Base-by-base conservation (phyloP, 2,113 vertebrate species). In the Odontophorus gujanensis region DNA sequence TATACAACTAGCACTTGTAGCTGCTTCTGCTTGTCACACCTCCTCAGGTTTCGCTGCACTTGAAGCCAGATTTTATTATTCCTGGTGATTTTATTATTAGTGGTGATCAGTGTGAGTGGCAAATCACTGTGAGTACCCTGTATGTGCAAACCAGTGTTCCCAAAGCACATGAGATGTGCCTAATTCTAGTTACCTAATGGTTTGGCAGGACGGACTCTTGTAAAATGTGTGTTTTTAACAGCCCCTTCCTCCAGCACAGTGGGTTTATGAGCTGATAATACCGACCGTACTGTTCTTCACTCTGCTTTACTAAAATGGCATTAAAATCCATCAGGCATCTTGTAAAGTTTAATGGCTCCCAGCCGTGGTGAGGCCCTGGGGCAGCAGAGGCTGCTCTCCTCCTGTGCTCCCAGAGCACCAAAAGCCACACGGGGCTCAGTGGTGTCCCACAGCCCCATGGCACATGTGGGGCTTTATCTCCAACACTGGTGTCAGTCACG, bases 21-120 rank as follows among this genome's bases (percentile, higher is more conserved):
- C 74, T 34, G 40, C 89, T 90, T 74, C 86, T 81, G 50, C 93
- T 83, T 84, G 69, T 82, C 88, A 73, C 63, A 65, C 76, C 80
- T 91, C 80, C 78, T 90, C 61, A 83, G 75, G 68, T 72, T 92
- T 61, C 7, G 13, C 79, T 78, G 5, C 30, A 83, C 79, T 74
- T 40, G 16, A 85, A 90, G 79, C 34, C 72, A 85, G 57, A 43
- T 87, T 89, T 90, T 88, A 62, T 80, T 93, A 72, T 81, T 94
- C 73, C 73, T 81, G 61, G 38, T 25, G 62, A 32, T 57, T 32
- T 90, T 88, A 47, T 80, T 93, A 78, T 78, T 94, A 73, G 68
- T 84, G 57, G 38, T 25, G 66, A 32, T 32, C 9, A 15, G 51
- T 53, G 26, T 30, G 26, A 53, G 26, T 30, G 26, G 26, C 51